These are phyloP conservation scores for Anisognathus igniventris DNA, from an alignment of 2,797 vertebrate genomes.

Conservation along the genomic window DNA sequence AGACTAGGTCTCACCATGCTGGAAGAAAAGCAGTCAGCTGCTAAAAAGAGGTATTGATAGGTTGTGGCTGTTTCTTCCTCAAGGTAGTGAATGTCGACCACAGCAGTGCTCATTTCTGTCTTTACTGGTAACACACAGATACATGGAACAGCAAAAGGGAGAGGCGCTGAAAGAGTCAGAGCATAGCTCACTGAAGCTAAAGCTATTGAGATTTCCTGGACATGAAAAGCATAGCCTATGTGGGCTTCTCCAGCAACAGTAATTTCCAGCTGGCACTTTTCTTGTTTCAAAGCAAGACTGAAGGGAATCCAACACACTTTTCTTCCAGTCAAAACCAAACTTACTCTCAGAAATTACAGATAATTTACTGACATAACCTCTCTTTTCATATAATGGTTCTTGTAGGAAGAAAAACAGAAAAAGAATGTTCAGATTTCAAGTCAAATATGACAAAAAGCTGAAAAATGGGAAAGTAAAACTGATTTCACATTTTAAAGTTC, in stretches of 20 bases:
- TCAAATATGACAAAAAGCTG: not conserved
- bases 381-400: not conserved
- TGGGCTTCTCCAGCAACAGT: not conserved
- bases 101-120: accelerated
- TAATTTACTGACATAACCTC: not conserved
- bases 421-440: not conserved
- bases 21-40: not conserved
- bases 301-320: not conserved
- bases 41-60: not conserved
- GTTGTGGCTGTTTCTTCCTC: not conserved
- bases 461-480: not conserved
- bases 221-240: not conserved
- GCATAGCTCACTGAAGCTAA: not conserved
- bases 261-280: not conserved
- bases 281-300: not conserved
- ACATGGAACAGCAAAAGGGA: not conserved
- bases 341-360: not conserved
- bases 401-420: not conserved
- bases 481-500: not conserved
- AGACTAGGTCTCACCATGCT: not conserved
- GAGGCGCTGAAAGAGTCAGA: not conserved
- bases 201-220: not conserved
- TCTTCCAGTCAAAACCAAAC: not conserved
- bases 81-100: not conserved
- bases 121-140: not conserved